Base-by-base conservation (phyloP, 2,797 vertebrate species). In the Poeciliopsis infans region DNA sequence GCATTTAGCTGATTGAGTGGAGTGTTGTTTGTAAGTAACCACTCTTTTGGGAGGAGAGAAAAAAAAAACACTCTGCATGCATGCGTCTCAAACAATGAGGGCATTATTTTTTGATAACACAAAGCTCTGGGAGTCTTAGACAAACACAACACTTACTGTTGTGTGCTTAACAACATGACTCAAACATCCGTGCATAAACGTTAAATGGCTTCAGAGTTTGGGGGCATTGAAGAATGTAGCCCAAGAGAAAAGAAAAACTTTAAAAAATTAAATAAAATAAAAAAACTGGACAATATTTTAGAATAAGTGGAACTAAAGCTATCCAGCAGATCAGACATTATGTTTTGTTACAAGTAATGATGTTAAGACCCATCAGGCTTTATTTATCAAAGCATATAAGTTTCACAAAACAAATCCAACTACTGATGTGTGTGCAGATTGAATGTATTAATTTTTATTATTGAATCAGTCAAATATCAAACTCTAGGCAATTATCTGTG, bases 101-200 rank as follows among this genome's bases (percentile, higher is more conserved):
- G 76, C 64, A 74, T 86, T 74, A 68, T 53, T 77, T 85, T 83
- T 86, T 79, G 74, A 88, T 85, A 80, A 80, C 82, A 74, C 72
- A 45, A 80, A 33, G 78, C 74, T 72, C 81, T 57, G 77, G 78
- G 83, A 86, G 84, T 64, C 74, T 69, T 74, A 55, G 74, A 84
- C 77, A 86, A 91, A 88, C 75, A 47, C 76, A 82, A 74, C 85
- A 78, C 84, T 91, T 84, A 84, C 83, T 77, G 83, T 74, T 78
- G 46, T 80, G 59, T 77, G 77, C 45, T 77, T 73, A 86, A 89
- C 70, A 80, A 85, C 79, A 86, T 86, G 75, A 85, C 71, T 91
- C 83, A 91, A 84, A 87, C 66, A 49, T 79, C 79, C 73, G 87
- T 88, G 74, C 87, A 87, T 82, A 81, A 85, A 85, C 82, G 85